Evolutionary conservation across 2,797 vertebrate species (phyloP).

Genomic region (Anas georgica): DNA sequence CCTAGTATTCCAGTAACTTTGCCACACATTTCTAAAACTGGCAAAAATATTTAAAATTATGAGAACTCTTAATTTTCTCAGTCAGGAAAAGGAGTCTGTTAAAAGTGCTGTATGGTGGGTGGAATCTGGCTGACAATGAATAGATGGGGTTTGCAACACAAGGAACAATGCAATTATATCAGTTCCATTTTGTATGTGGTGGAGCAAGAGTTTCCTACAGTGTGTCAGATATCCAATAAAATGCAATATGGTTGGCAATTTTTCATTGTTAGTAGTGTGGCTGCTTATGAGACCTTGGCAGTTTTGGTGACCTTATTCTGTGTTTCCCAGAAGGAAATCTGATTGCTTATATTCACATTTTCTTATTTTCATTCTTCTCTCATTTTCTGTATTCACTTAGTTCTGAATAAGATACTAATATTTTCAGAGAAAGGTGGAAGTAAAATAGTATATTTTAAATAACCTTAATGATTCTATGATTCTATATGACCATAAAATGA

Average conservation of each 20-base stretch:
- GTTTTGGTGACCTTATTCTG: neutral
- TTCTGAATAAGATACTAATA: neutral
- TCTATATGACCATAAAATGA: neutral
- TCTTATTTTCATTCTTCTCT: neutral
- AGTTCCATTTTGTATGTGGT: neutral
- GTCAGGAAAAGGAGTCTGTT: neutral
- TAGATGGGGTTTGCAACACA: neutral
- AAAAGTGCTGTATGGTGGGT: neutral
- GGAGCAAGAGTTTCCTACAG: neutral
- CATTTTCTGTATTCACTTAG: neutral
- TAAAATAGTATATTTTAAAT: neutral
- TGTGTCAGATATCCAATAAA: neutral
- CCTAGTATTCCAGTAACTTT: neutral
- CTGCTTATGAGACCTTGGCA: neutral
- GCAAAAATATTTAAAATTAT: neutral
- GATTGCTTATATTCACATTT: neutral
- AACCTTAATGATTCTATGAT: too few relatives aligned
- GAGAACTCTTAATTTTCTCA: neutral
- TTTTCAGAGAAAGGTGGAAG: neutral
- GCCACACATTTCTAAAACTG: neutral
- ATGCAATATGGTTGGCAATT: slow-evolving; percentile 4
- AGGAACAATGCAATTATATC: neutral
- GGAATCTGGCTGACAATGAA: neutral
- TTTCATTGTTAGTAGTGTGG: slow-evolving; percentile 2
- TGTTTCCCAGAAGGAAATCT: neutral